These are phyloP conservation scores for Strix aluco DNA, from an alignment of 2,113 vertebrate genomes.

Conservation along the genomic window DNA sequence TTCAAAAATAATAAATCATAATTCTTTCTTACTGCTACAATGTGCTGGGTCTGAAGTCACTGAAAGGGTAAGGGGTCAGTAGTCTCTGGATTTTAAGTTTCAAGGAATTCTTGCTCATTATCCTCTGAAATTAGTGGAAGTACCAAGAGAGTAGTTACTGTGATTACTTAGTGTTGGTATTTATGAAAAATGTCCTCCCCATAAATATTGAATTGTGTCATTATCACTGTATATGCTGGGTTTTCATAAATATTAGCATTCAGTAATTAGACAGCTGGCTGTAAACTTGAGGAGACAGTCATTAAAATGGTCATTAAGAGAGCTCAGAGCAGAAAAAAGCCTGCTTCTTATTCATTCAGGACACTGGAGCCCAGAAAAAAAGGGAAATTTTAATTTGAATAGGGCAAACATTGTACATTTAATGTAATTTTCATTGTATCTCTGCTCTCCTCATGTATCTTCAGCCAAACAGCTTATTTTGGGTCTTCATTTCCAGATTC, in stretches of 20 bases:
- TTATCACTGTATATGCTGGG: neutral
- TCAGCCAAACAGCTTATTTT: neutral
- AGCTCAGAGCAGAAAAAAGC: neutral
- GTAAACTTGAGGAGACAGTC: neutral
- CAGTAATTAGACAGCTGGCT: neutral
- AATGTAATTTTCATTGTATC: neutral
- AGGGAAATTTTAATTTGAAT: neutral
- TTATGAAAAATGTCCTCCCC: neutral
- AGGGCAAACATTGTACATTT: neutral
- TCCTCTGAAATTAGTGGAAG: neutral
- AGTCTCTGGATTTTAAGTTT: neutral
- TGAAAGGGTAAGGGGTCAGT: rapidly evolving
- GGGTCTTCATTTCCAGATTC: neutral
- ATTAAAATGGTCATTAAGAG: slow-evolving; percentile 1
- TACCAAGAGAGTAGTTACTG: neutral
- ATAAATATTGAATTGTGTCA: neutral
- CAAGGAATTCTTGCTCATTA: neutral
- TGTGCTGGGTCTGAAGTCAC: neutral
- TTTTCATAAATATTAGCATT: neutral
- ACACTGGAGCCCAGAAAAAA: neutral
- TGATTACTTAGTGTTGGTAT: neutral
- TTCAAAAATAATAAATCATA: neutral
- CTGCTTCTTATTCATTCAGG: neutral
- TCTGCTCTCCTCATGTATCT: neutral
- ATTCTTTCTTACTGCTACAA: neutral